Conservation (phyloP, 2,888 invertebrate species). For the Drosophila siamana region DNA sequence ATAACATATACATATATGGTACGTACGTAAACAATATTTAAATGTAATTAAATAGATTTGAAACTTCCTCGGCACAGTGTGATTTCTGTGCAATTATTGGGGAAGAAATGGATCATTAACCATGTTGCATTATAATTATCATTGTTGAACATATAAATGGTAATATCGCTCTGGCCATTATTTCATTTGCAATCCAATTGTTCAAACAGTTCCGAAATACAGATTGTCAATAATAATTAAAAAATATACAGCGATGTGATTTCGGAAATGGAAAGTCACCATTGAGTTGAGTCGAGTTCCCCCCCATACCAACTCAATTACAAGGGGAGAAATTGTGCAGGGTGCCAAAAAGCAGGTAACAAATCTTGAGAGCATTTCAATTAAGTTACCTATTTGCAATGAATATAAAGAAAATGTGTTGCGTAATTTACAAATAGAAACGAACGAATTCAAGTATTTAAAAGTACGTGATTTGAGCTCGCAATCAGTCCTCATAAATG, state of each 20-base stretch:
- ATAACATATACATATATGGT: neutral
- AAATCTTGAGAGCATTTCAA: neutral
- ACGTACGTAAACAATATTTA: constrained; percentile 5
- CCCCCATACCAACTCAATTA: neutral
- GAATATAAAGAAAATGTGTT: constrained; percentile 1
- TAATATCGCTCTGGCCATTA: constrained; percentile 3
- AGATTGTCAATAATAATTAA: constrained; percentile 1
- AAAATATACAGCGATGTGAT: neutral
- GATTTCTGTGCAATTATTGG: constrained; percentile 13
- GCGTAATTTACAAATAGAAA: constrained; percentile 14
- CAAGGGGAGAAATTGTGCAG: neutral
- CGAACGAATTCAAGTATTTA: constrained; percentile 2
- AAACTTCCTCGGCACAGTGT: constrained; percentile 15
- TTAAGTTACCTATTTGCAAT: constrained; percentile 7
- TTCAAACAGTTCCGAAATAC: constrained; percentile 8
- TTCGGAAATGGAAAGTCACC: neutral
- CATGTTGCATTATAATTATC: constrained; percentile 4
- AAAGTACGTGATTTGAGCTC: constrained; percentile 17
- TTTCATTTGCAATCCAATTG: constrained; percentile 5
- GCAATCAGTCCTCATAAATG: constrained; percentile 11
- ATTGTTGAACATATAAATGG: constrained; percentile 12
- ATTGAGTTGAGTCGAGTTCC: neutral
- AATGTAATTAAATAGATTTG: constrained; percentile 6
- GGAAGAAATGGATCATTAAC: constrained; percentile 10
- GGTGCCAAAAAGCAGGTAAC: neutral